A percentile compares a stretch with the other conserved stretches of the same genome.
phyloP scores from a whole-genome alignment of 92 coral and sea anemone genomes.

The Epizoanthus illoricatus region DNA sequence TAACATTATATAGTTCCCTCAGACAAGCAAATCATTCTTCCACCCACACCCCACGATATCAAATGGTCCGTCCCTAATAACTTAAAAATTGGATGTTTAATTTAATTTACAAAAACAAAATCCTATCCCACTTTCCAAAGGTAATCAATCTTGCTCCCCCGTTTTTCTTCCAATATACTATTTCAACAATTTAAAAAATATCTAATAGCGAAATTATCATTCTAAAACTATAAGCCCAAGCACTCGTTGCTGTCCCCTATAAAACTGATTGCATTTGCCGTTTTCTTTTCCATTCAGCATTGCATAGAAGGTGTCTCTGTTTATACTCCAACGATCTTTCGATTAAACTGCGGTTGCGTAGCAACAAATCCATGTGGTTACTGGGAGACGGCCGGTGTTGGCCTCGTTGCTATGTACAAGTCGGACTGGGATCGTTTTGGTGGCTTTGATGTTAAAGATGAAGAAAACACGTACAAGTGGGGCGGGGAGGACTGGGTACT shows the following conservation, averaged over 20 bases:
- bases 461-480: constrained; percentile 5
- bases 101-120: no score
- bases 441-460: constrained; percentile 25
- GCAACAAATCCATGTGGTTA: constrained; percentile 20
- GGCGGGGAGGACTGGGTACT: constrained; percentile 44
- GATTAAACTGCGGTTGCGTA: constrained; percentile 18
- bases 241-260: not conserved
- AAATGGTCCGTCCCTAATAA: no score
- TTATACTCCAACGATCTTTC: constrained; percentile 38
- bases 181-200: no score
- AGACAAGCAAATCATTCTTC: no score
- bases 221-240: no score
- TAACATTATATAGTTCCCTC: no score
- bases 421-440: constrained; percentile 39
- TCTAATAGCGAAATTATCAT: no score
- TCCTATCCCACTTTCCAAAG: no score
- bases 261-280: not conserved
- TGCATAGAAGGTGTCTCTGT: constrained; percentile 30
- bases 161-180: no score
- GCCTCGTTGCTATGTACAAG: constrained; percentile 28
- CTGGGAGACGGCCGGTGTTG: constrained; percentile 32
- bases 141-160: no score
- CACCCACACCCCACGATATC: no score
- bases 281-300: constrained; percentile 1
- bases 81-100: no score